phyloP scores from a whole-genome alignment of 1,140 invertebrate species.

The Pseudachorutes palmiensis region DNA sequence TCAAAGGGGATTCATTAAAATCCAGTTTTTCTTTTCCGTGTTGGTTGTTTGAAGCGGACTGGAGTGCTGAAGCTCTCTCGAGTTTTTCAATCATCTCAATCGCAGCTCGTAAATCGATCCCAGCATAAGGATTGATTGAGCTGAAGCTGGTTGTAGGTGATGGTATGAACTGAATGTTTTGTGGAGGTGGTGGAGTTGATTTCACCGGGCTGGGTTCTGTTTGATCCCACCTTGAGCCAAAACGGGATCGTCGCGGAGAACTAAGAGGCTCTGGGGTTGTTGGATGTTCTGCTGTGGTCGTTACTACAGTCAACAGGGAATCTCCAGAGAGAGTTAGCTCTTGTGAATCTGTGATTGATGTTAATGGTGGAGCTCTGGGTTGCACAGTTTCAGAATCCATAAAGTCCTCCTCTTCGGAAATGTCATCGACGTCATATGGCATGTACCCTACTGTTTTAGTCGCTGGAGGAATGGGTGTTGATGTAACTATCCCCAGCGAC shows the following conservation, averaged over 20 bases:
- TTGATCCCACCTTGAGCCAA: constrained; percentile 27
- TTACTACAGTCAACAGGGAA: neutral
- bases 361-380: too few relatives aligned
- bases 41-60: too few relatives aligned
- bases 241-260: neutral
- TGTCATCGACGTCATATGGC: constrained; percentile 16
- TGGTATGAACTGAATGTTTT: too few relatives aligned
- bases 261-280: neutral
- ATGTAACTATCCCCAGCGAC: neutral
- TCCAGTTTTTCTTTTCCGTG: constrained; percentile 16
- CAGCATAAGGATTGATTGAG: too few relatives aligned
- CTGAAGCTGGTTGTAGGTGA: too few relatives aligned
- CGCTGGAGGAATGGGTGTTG: neutral
- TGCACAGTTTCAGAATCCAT: too few relatives aligned
- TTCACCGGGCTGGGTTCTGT: neutral
- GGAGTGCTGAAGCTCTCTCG: too few relatives aligned
- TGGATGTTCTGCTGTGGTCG: neutral
- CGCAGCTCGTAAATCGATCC: too few relatives aligned
- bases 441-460: neutral
- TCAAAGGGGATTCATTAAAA: neutral
- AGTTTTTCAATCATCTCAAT: too few relatives aligned
- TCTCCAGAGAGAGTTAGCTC: neutral
- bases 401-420: constrained; percentile 16
- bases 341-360: constrained; percentile 8
- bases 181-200: neutral